Percentiles rank a stretch among this genome's conserved stretches.
These are phyloP conservation scores for Bellardia bayeri DNA, from an alignment of 2,888 invertebrate species.

Conservation along the genomic window DNA sequence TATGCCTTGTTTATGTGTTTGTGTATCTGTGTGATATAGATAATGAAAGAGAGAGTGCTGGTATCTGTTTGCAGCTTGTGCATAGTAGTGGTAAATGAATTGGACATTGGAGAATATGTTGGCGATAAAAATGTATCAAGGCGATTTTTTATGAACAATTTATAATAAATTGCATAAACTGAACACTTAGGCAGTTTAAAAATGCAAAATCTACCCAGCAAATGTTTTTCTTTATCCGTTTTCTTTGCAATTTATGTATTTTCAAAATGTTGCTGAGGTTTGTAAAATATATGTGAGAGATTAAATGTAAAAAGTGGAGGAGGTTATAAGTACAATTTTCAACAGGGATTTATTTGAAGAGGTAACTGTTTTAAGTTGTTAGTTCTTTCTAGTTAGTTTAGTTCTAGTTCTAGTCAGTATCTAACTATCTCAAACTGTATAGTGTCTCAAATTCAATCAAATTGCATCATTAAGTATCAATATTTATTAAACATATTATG, in stretches of 20 bases:
- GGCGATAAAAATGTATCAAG: constrained; percentile 67
- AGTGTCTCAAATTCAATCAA: too few species aligned
- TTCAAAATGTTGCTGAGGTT: background rate
- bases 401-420: too few species aligned
- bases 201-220: constrained; percentile 33
- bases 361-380: background rate
- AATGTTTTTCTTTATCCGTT: background rate
- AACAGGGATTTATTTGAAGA: background rate
- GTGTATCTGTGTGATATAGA: background rate
- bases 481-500: too few species aligned
- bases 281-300: background rate
- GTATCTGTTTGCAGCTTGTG: constrained; percentile 27
- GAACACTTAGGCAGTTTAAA: constrained; percentile 39
- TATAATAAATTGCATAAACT: constrained; percentile 65
- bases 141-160: constrained; percentile 39
- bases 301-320: background rate
- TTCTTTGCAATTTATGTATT: background rate
- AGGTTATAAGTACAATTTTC: background rate
- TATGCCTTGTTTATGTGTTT: background rate
- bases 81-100: constrained; percentile 67
- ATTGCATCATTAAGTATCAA: too few species aligned
- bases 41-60: background rate
- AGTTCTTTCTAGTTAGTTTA: background rate
- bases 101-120: constrained; percentile 71
- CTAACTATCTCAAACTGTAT: too few species aligned